Evolutionary conservation across 2,113 vertebrate genomes (phyloP).

Genomic region (Poecile atricapillus): DNA sequence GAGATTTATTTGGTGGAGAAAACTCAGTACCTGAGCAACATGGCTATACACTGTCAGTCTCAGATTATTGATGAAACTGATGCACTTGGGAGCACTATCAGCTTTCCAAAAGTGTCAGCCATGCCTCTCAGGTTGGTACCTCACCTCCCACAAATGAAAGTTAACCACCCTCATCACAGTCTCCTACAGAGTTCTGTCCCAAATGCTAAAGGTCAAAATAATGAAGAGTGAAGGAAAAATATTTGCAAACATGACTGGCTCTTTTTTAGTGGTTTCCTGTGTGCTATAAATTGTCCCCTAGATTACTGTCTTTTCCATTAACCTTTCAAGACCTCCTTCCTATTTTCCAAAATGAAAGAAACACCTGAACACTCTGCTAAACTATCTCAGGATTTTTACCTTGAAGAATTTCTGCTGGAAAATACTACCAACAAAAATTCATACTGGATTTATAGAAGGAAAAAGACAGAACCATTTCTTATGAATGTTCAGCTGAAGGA

Average conservation of each 20-base stretch:
- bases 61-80: background rate
- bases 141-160: background rate
- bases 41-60: background rate
- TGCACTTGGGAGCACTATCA: background rate
- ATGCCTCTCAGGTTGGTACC: background rate
- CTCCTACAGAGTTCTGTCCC: background rate
- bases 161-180: background rate
- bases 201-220: background rate
- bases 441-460: background rate
- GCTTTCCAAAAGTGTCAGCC: background rate
- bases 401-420: background rate
- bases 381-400: background rate
- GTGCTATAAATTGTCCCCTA: background rate
- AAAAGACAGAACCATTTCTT: background rate
- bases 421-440: background rate
- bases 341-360: background rate
- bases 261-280: background rate
- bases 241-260: background rate
- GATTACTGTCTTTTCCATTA: background rate
- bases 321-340: background rate
- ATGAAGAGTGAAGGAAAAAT: background rate
- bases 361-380: background rate
- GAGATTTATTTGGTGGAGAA: background rate
- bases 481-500: background rate
- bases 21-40: background rate